A percentile compares a stretch with the other conserved stretches of the same genome.
Evolutionary conservation across 2,888 invertebrate species (phyloP).

Genomic region (Drosophila melanosoma): DNA sequence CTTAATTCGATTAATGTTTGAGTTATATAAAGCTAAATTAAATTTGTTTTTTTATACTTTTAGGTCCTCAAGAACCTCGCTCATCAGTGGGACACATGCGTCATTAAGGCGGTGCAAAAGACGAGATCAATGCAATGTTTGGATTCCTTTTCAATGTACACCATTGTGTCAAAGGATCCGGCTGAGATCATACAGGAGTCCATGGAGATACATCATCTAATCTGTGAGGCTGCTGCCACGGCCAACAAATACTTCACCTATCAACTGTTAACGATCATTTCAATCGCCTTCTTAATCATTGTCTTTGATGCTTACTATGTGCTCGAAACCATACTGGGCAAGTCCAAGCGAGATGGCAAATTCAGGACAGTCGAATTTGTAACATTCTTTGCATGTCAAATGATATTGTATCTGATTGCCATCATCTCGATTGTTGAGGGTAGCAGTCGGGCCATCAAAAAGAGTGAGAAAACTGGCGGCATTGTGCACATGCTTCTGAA

Average conservation of each 20-base stretch:
- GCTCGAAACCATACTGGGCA: conserved; percentile 83
- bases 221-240: conserved; percentile 84
- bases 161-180: conserved; percentile 83
- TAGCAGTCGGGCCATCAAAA: conserved; percentile 83
- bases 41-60: conserved; percentile 9
- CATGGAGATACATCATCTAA: conserved; percentile 84
- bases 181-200: conserved; percentile 84
- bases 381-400: conserved; percentile 84
- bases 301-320: conserved; percentile 85
- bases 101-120: conserved; percentile 69
- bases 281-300: conserved; percentile 84
- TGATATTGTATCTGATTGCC: conserved; percentile 83
- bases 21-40: neutral
- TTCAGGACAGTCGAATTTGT: conserved; percentile 84
- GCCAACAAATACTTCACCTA: conserved; percentile 85
- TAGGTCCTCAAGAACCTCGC: conserved; percentile 83
- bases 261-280: conserved; percentile 84
- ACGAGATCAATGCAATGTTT: conserved; percentile 82
- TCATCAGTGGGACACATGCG: conserved; percentile 81
- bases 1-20: rapidly evolving
- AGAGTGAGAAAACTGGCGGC: conserved; percentile 84
- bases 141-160: conserved; percentile 84
- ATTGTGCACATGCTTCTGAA: conserved; percentile 83
- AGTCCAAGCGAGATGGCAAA: conserved; percentile 83
- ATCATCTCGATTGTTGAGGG: conserved; percentile 85